A percentile compares a stretch with the other conserved stretches of the same genome.
Conservation (phyloP, 2,113 vertebrate species). For the Sceloporus tristichus region DNA sequence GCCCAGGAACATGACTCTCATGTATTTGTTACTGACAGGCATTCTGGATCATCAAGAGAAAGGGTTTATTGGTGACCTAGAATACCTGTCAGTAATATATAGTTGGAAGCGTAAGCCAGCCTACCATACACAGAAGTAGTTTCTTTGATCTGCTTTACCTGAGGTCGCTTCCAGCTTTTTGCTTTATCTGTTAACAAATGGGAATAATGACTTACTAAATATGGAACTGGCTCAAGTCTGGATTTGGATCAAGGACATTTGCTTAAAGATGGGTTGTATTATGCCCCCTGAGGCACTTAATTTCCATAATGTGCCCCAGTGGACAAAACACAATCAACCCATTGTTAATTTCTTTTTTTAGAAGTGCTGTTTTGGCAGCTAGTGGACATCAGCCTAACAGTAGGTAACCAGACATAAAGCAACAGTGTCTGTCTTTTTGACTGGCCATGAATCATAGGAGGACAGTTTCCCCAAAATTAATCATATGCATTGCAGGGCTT, state of each 20-base stretch:
- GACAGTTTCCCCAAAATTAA: background rate
- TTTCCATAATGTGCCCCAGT: background rate
- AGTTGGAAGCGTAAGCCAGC: background rate
- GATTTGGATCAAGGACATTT: background rate
- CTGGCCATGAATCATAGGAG: background rate
- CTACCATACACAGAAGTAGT: background rate
- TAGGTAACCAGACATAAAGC: background rate
- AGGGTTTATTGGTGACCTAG: background rate
- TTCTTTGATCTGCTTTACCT: background rate
- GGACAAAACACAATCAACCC: background rate
- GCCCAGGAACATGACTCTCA: background rate
- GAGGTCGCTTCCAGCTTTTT: background rate
- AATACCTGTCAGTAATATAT: background rate
- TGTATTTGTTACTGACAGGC: background rate
- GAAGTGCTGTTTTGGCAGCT: conserved; percentile 1
- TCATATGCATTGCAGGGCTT: background rate
- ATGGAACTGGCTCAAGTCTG: background rate
- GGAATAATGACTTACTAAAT: background rate
- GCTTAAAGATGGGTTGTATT: background rate
- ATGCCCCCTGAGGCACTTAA: background rate
- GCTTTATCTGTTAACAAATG: background rate
- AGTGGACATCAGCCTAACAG: background rate
- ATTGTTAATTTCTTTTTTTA: background rate
- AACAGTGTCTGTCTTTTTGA: background rate
- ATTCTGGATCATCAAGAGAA: no score